phyloP scores from a whole-genome alignment of 2,888 invertebrate genomes.

The Toxonevra muliebris region DNA sequence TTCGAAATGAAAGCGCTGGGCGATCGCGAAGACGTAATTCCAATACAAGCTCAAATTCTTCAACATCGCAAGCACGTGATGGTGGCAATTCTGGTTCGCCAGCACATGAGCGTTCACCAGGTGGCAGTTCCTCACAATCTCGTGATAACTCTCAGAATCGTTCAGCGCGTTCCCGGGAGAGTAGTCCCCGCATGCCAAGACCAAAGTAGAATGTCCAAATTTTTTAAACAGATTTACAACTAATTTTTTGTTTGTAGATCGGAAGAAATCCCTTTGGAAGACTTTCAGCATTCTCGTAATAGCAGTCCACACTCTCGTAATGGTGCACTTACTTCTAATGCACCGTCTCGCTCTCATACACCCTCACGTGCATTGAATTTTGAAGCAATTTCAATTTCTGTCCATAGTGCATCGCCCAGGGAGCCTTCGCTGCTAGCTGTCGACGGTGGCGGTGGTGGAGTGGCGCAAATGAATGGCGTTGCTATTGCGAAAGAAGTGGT shows the following conservation, averaged over 20 bases:
- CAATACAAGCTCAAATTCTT: conserved; percentile 66
- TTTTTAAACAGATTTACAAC: not conserved
- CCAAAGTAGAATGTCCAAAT: conserved; percentile 66
- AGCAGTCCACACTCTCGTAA: conserved; percentile 63
- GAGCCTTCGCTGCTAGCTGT: conserved; percentile 37
- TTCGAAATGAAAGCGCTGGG: conserved; percentile 54
- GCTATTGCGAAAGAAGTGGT: conserved; percentile 50
- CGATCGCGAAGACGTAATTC: conserved; percentile 65
- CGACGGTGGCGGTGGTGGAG: conserved; percentile 37
- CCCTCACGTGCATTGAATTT: conserved; percentile 54
- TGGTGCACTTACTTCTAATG: conserved; percentile 44
- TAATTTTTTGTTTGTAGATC: conserved; percentile 61
- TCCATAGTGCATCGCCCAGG: conserved; percentile 48
- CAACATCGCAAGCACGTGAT: conserved; percentile 44
- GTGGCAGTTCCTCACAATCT: conserved; percentile 53
- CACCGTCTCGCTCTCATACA: conserved; percentile 66
- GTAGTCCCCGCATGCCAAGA: conserved; percentile 77
- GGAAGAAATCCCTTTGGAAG: conserved; percentile 83
- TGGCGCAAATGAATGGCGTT: conserved; percentile 47
- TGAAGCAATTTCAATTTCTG: conserved; percentile 51
- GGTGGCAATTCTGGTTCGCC: conserved; percentile 28
- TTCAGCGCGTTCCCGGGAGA: conserved; percentile 71
- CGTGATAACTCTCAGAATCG: conserved; percentile 60
- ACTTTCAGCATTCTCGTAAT: conserved; percentile 73
- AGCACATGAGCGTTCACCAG: conserved; percentile 62